These are phyloP conservation scores for Chloroclystis v-ata DNA, from an alignment of 2,888 invertebrate genomes.

Conservation along the genomic window DNA sequence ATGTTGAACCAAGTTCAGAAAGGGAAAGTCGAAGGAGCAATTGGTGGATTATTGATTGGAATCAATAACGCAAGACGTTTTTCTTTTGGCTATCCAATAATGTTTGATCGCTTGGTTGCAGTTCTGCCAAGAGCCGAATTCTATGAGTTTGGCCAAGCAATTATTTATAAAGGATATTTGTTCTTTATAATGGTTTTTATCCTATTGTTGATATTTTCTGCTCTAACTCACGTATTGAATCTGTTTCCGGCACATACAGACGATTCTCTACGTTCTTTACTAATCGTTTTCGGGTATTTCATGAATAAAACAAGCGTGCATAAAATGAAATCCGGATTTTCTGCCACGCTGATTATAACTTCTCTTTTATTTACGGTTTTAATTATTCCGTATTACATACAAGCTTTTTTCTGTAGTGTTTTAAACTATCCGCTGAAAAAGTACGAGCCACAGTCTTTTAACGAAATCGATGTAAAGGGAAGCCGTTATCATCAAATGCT, in stretches of 20 bases:
- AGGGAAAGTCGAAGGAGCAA: conserved; percentile 36
- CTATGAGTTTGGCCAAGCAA: conserved; percentile 26
- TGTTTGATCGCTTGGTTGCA: conserved; percentile 21
- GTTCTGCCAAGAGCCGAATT: conserved; percentile 23
- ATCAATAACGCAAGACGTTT: conserved; percentile 5
- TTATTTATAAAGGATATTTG: conserved; percentile 13
- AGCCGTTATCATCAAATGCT: conserved; percentile 19
- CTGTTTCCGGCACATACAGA: conserved; percentile 29
- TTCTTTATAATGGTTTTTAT: conserved; percentile 11
- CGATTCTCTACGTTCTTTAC: conserved; percentile 29
- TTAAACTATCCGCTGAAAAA: conserved; percentile 34
- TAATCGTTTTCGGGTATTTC: conserved; percentile 40
- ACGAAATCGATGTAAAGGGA: conserved; percentile 25
- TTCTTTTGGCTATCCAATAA: conserved; percentile 31
- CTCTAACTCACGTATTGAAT: conserved; percentile 22
- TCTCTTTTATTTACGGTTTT: conserved; percentile 35
- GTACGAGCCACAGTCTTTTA: conserved; percentile 26
- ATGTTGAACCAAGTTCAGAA: conserved; percentile 30
- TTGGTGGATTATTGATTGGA: conserved; percentile 32
- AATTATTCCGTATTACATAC: conserved; percentile 36
- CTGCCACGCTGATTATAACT: conserved; percentile 31
- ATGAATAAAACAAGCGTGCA: conserved; percentile 31
- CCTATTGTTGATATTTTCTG: conserved; percentile 30
- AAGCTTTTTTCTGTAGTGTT: conserved; percentile 36
- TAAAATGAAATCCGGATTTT: conserved; percentile 24